Evolutionary conservation across 2,888 invertebrate genomes (phyloP), one percentile per base, ranked within the genome.

Genomic region (Lacanobia oleracea): DNA sequence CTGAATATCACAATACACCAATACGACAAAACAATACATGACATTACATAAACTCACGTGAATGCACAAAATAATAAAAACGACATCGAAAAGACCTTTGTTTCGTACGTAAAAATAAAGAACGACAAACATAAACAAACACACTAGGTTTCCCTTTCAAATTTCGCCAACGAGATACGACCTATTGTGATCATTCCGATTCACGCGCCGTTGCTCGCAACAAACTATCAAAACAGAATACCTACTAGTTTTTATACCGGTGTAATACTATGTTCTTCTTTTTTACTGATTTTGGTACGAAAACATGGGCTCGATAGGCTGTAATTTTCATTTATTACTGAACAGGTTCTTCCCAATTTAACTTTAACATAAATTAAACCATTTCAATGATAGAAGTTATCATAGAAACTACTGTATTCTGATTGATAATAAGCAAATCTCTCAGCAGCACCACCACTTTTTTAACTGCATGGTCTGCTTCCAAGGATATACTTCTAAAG

Each of bases 61-160:
- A 57, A 65, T 59, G 61, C 65, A 54, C 23, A 64, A 21, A 54
- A 59, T 8, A 59, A 59, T 59, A 53, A 67, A 67, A 51, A 67
- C 18, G 21, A 62, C 64, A 54, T 51, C 23, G 23, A 66, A 61
- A 75, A 59, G 0, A 27, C 33, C 63, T 79, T 77, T 81, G 72
- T 81, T 77, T 69, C 21, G 21, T 12, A 43, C 21, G 18, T n/a
- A 37, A 69, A 81, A 77, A 68, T 53, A 79, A 54, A 82, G 14
- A 72, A 60, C 65, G 16, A 48, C 54, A 51, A 37, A 68, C 21
- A 63, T 62, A 79, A 61, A 72, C 70, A 79, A 77, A 67, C 60
- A 67, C 61, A 75, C 56, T 48, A 74, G 66, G 72, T 82, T 85
- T 86, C 86, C 79, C 84, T 85, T 86, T 85, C 69, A 79, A 79